Percentiles rank a stretch among this genome's conserved stretches.
Conservation (phyloP, 2,113 vertebrate genomes). For the Corythaeola cristata region DNA sequence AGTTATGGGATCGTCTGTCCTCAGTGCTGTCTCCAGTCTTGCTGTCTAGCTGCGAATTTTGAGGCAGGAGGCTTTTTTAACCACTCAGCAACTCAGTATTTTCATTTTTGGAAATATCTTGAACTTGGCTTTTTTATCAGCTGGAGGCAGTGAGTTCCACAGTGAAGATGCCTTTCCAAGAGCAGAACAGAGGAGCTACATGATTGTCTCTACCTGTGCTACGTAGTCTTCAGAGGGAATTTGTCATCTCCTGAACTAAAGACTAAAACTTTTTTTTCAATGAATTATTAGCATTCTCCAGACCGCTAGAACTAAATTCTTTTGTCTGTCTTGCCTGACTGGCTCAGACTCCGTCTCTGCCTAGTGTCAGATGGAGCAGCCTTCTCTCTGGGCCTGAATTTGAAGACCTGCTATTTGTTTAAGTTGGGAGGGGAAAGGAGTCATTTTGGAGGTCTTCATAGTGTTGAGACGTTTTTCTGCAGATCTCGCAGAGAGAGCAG, state of each 20-base stretch:
- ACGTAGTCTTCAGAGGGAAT: not conserved
- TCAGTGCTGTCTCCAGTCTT: not conserved
- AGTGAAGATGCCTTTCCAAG: not conserved
- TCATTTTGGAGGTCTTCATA: not conserved
- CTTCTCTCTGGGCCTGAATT: not conserved
- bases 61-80: not conserved
- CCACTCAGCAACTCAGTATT: not conserved
- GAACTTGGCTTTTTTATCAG: not conserved
- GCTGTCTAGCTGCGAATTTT: not conserved
- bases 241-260: not conserved
- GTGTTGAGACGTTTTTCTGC: not conserved
- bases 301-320: not conserved
- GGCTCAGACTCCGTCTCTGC: not conserved
- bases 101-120: not conserved
- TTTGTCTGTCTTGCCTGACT: not conserved
- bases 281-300: not conserved
- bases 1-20: not conserved
- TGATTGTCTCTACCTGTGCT: not conserved
- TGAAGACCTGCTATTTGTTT: not conserved
- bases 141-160: not conserved
- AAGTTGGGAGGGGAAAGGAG: not conserved
- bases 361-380: not conserved
- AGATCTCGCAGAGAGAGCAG: not conserved
- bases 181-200: not conserved
- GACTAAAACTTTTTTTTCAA: not conserved